These are phyloP conservation scores for Sicus ferrugineus DNA, from an alignment of 2,888 invertebrate species.

Conservation along the genomic window DNA sequence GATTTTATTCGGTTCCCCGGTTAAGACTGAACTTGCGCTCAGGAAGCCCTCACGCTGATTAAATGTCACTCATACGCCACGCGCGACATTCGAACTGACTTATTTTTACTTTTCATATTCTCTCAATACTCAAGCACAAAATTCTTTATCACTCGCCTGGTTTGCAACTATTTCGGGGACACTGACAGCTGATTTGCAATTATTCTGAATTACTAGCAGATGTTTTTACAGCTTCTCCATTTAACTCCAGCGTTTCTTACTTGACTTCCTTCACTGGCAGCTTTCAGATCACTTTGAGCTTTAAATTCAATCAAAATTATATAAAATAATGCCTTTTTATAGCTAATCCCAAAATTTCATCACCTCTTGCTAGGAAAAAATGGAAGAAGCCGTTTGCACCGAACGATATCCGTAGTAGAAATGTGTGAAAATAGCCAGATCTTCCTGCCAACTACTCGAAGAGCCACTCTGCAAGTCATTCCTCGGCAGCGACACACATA, in stretches of 20 bases:
- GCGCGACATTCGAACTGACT: neutral
- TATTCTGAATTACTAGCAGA: neutral
- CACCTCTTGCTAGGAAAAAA: too few species aligned
- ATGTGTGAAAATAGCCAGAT: slow-evolving; percentile 19
- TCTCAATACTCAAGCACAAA: neutral
- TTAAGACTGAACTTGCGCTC: too few species aligned
- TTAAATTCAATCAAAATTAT: too few species aligned
- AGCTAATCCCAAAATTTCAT: too few species aligned
- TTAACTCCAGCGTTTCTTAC: neutral
- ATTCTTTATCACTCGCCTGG: neutral
- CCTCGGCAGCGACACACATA: neutral
- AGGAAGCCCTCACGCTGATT: neutral
- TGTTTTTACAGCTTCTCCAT: neutral
- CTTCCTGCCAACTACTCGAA: neutral
- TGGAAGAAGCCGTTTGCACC: slow-evolving; percentile 27
- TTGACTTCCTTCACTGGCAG: too few species aligned
- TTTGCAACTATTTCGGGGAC: neutral
- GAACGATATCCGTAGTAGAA: slow-evolving; percentile 8
- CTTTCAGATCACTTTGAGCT: too few species aligned
- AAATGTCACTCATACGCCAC: slow-evolving; percentile 11
- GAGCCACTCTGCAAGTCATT: neutral
- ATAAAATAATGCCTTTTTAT: too few species aligned
- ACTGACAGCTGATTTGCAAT: neutral
- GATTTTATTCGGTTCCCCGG: too few species aligned
- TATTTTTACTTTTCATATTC: neutral